Percentiles rank a stretch among this genome's conserved stretches.
These are phyloP conservation scores for Andinoacara biseriatus DNA, from an alignment of 2,113 vertebrate species.

Conservation along the genomic window DNA sequence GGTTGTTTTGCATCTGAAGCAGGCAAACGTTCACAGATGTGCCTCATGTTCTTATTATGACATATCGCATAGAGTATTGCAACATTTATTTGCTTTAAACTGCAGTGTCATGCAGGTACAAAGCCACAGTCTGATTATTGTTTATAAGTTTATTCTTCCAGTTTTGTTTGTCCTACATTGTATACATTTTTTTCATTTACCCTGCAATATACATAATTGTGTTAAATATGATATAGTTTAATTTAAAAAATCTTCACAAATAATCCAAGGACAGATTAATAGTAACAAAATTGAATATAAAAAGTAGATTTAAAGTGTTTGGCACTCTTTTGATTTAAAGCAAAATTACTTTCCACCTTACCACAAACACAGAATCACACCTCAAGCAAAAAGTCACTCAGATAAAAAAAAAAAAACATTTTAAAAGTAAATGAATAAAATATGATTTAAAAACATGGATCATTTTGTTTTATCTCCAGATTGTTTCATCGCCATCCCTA, in stretches of 20 bases:
- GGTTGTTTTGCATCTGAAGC: too few relatives aligned
- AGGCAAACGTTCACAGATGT: too few relatives aligned
- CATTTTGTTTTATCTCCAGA: background rate
- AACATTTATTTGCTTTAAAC: too few relatives aligned
- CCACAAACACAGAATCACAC: background rate
- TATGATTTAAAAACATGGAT: background rate
- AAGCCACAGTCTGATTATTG: too few relatives aligned
- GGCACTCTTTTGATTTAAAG: background rate
- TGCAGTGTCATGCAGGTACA: too few relatives aligned
- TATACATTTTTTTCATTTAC: background rate
- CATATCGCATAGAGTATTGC: too few relatives aligned
- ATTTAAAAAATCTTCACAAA: background rate
- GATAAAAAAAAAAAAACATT: background rate
- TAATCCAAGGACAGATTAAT: background rate
- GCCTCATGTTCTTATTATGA: too few relatives aligned
- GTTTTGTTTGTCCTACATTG: background rate
- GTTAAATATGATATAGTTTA: background rate
- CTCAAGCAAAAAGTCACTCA: background rate
- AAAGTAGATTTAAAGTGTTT: background rate
- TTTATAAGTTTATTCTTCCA: too few relatives aligned
- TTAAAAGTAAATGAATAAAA: background rate
- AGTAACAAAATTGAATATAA: background rate
- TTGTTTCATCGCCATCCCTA: background rate
- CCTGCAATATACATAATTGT: background rate
- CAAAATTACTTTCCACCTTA: background rate